Conservation (phyloP, 1,140 invertebrate species). For the Caerostris darwini region DNA sequence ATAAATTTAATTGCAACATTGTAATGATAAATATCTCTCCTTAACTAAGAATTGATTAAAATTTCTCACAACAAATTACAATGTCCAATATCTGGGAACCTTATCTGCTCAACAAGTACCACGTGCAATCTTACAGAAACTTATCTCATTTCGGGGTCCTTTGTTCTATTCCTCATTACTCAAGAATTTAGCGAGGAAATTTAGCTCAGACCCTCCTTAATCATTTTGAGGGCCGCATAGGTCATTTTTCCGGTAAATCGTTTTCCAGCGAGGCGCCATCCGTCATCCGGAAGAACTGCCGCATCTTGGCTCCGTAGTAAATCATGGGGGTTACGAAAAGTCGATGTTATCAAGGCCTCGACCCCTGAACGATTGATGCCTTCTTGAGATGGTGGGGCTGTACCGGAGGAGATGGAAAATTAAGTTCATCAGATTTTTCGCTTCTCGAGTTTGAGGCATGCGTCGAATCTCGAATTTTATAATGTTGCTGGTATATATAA, state of each 20-base stretch:
- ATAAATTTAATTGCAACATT: too few relatives aligned
- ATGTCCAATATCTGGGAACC: too few relatives aligned
- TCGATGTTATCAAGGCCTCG: constrained; percentile 65
- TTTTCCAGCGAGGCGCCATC: constrained; percentile 1
- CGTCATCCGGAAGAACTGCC: background rate
- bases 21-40: too few relatives aligned
- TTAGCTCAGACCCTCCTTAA: constrained; percentile 22
- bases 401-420: constrained; percentile 22
- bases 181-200: constrained; percentile 50
- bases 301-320: constrained; percentile 52
- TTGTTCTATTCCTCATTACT: constrained; percentile 72
- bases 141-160: too few relatives aligned
- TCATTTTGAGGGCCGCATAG: constrained; percentile 40
- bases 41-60: too few relatives aligned
- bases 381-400: background rate
- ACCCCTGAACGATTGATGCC: background rate
- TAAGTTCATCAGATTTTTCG: constrained; percentile 1
- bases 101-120: too few relatives aligned
- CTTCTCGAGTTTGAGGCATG: too few relatives aligned
- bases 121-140: too few relatives aligned
- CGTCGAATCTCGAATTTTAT: too few relatives aligned
- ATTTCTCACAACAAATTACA: too few relatives aligned
- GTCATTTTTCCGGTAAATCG: constrained; percentile 74
- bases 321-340: constrained; percentile 72
- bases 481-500: too few relatives aligned